These are phyloP conservation scores for Aegithalos caudatus DNA, from an alignment of 2,113 vertebrate genomes.

Conservation along the genomic window DNA sequence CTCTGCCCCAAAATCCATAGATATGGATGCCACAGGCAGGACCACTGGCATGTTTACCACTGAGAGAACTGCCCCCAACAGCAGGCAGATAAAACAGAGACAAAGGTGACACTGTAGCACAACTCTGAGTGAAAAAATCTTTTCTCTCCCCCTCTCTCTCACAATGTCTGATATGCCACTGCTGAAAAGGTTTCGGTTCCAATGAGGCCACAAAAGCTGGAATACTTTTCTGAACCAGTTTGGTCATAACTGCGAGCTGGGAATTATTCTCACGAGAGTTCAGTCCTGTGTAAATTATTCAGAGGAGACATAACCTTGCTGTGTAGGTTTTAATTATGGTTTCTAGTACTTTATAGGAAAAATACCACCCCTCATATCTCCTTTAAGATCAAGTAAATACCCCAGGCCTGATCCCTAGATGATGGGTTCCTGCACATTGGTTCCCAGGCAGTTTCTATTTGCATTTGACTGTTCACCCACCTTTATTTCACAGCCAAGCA, in stretches of 20 bases:
- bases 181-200: constrained; percentile 4
- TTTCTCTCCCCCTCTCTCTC: neutral
- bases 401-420: neutral
- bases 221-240: constrained; percentile 31
- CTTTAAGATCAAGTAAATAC: neutral
- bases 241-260: neutral
- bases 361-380: neutral
- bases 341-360: neutral
- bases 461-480: neutral
- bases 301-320: neutral
- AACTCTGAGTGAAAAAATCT: neutral
- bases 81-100: neutral
- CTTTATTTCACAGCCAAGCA: constrained; percentile 27
- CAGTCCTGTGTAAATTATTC: neutral
- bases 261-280: neutral
- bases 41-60: accelerated
- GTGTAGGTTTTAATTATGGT: neutral
- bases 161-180: neutral
- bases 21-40: accelerated
- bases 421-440: neutral
- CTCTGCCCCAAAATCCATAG: neutral
- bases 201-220: constrained; percentile 13
- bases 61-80: neutral
- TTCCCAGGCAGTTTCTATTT: constrained; percentile 7
- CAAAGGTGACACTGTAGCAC: constrained; percentile 11